These are phyloP conservation scores for Melanerpes aurifrons DNA, from an alignment of 2,113 vertebrate genomes.

Conservation along the genomic window DNA sequence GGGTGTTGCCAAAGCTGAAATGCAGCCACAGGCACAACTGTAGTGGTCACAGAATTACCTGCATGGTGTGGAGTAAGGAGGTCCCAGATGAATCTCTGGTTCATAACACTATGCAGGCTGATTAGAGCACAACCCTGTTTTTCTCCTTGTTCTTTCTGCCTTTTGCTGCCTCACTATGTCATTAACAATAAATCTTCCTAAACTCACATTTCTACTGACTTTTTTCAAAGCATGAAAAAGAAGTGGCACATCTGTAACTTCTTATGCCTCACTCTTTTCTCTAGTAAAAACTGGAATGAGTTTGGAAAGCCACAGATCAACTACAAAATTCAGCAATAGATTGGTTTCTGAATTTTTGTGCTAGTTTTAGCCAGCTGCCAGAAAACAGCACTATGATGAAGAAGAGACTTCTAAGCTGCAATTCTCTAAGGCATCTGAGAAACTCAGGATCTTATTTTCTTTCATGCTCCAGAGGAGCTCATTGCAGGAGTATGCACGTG, in stretches of 20 bases:
- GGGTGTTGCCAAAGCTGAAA: slow-evolving; percentile 1
- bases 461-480: neutral
- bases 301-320: neutral
- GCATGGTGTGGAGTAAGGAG: neutral
- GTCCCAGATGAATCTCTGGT: neutral
- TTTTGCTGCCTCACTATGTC: neutral
- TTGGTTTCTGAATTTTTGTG: neutral
- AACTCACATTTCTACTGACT: neutral
- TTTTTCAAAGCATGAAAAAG: neutral
- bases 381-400: neutral
- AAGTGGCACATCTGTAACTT: neutral
- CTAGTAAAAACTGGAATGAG: neutral
- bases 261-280: neutral
- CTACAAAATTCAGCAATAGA: neutral
- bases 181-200: neutral
- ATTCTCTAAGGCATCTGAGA: neutral
- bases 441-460: neutral
- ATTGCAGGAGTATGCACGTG: neutral
- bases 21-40: neutral
- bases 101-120: neutral
- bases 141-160: neutral
- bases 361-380: neutral
- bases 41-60: neutral
- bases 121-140: neutral
- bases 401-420: neutral